Evolutionary conservation across 1,140 invertebrate species (phyloP).

Genomic region (Drosophila miranda): DNA sequence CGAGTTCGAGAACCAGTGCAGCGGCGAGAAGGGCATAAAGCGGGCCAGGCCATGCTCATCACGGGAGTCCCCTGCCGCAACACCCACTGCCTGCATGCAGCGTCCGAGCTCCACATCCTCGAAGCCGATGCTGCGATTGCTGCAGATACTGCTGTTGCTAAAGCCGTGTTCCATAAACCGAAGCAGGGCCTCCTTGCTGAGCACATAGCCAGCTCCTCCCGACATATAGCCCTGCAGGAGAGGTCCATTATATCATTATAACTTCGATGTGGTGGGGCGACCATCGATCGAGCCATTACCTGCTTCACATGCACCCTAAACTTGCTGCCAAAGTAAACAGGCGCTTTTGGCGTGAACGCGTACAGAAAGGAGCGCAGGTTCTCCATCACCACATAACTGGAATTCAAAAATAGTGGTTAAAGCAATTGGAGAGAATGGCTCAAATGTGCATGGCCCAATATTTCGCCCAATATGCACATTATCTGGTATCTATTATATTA

Average conservation of each 20-base stretch:
- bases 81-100: slow-evolving; percentile 93
- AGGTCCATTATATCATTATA: not conserved
- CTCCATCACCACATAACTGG: slow-evolving; percentile 85
- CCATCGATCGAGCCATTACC: slow-evolving; percentile 4
- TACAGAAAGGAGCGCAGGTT: slow-evolving; percentile 95
- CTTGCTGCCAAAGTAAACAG: slow-evolving; percentile 93
- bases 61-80: slow-evolving; percentile 92
- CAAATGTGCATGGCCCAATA: no score
- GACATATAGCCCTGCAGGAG: slow-evolving; percentile 92
- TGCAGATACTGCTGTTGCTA: slow-evolving; percentile 87
- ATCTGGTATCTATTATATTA: no score
- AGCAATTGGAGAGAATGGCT: no score
- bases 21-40: slow-evolving; percentile 95
- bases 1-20: slow-evolving; percentile 86
- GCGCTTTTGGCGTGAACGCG: slow-evolving; percentile 86
- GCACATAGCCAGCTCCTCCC: slow-evolving; percentile 94
- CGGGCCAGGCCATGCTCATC: slow-evolving; percentile 92
- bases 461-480: no score
- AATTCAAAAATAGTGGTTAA: not conserved
- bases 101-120: slow-evolving; percentile 97
- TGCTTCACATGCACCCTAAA: slow-evolving; percentile 86
- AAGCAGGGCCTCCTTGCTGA: slow-evolving; percentile 90
- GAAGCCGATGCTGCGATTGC: slow-evolving; percentile 86
- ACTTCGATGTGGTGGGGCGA: not conserved
- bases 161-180: slow-evolving; percentile 89